Conservation (phyloP, 1,140 invertebrate species). For the Ericerus pela region DNA sequence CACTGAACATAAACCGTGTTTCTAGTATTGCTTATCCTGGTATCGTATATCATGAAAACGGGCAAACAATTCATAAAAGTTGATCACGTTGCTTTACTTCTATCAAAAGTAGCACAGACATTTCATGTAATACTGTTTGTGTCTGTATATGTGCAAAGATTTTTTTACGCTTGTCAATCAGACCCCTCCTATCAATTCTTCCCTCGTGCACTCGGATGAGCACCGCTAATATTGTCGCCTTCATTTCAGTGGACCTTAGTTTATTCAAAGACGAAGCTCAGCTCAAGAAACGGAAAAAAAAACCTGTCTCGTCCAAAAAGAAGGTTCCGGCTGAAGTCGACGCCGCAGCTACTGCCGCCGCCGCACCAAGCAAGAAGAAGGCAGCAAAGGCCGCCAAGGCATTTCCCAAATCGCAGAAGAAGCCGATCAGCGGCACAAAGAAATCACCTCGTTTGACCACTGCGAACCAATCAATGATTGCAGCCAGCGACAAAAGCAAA, state of each 20-base stretch:
- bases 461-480: neutral
- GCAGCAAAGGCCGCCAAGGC: neutral
- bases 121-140: too few relatives aligned
- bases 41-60: too few relatives aligned
- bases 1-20: too few relatives aligned
- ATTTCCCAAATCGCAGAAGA: too few relatives aligned
- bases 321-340: neutral
- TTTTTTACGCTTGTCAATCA: too few relatives aligned
- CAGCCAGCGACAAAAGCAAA: neutral
- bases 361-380: neutral
- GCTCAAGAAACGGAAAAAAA: slow-evolving; percentile 39
- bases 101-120: too few relatives aligned
- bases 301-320: neutral
- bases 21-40: too few relatives aligned
- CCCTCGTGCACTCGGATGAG: too few relatives aligned
- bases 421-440: neutral
- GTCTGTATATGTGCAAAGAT: too few relatives aligned
- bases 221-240: slow-evolving; percentile 14
- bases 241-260: slow-evolving; percentile 55
- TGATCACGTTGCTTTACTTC: too few relatives aligned
- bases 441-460: neutral
- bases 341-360: neutral
- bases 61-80: too few relatives aligned
- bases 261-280: slow-evolving; percentile 64
- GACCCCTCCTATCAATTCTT: too few relatives aligned